Evolutionary conservation across 2,113 vertebrate genomes (phyloP).

Genomic region (Aspiorhynchus laticeps): DNA sequence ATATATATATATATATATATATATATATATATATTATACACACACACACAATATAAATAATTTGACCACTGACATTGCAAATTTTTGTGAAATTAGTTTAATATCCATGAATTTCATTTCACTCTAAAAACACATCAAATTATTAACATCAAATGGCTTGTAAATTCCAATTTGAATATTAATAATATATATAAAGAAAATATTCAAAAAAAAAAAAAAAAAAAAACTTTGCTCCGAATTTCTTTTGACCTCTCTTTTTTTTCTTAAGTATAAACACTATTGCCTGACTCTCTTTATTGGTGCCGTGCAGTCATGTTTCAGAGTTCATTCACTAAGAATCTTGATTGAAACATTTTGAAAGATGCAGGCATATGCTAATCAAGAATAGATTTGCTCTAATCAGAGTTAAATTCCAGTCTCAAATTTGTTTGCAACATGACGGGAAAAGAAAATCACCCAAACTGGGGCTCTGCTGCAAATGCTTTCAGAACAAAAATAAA

Average conservation of each 20-base stretch:
- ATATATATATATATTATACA: too few species aligned
- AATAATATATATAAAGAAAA: not conserved
- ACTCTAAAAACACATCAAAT: not conserved
- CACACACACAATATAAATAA: too few species aligned
- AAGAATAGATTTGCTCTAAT: slow-evolving; percentile 65
- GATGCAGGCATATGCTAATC: slow-evolving; percentile 67
- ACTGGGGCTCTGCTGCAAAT: not conserved
- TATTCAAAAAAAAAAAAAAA: too few species aligned
- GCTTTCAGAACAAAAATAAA: not conserved
- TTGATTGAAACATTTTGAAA: slow-evolving; percentile 60
- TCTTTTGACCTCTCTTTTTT: not conserved
- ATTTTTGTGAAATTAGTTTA: not conserved
- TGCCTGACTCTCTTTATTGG: slow-evolving; percentile 66
- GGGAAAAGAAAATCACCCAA: not conserved
- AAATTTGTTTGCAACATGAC: slow-evolving; percentile 44
- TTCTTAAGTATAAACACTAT: not conserved
- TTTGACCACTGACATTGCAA: too few species aligned
- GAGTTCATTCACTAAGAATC: slow-evolving; percentile 72
- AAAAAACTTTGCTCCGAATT: not conserved
- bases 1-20: too few species aligned
- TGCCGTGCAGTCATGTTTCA: slow-evolving; percentile 1
- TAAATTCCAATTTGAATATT: not conserved
- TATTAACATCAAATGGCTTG: not conserved
- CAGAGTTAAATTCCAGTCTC: slow-evolving; percentile 64
- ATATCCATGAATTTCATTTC: not conserved